Percentiles rank a stretch among this genome's conserved stretches.
These are phyloP conservation scores for Epizoanthus scotinus DNA, from an alignment of 92 coral and sea anemone genomes.

Conservation along the genomic window DNA sequence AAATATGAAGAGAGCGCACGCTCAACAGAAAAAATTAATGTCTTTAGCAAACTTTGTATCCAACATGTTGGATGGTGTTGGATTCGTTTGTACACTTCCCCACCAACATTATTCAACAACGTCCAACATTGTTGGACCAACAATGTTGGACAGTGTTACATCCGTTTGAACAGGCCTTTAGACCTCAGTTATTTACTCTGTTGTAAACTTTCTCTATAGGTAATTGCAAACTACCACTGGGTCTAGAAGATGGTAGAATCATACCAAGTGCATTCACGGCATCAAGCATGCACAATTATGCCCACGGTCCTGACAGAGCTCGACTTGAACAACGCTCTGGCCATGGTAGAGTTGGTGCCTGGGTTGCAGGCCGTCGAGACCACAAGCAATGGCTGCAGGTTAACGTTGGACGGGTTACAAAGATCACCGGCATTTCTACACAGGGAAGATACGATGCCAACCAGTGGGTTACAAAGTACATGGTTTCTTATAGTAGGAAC, in stretches of 20 bases:
- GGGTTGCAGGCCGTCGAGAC: conserved; percentile 44
- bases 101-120: no score
- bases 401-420: conserved; percentile 25
- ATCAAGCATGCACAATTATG: conserved; percentile 13
- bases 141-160: no score
- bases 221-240: conserved; percentile 25
- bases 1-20: no score
- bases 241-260: conserved; percentile 43
- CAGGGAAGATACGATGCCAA: conserved; percentile 39
- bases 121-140: no score
- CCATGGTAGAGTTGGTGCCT: conserved; percentile 43
- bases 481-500: conserved; percentile 36
- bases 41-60: no score
- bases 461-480: conserved; percentile 43
- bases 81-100: no score
- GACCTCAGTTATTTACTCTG: no score
- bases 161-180: no score
- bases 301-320: conserved; percentile 8
- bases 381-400: conserved; percentile 48
- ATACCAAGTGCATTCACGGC: conserved; percentile 37
- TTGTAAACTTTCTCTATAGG: neutral
- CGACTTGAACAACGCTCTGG: conserved; percentile 23
- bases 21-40: no score
- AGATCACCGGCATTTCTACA: conserved; percentile 42
- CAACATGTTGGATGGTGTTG: no score